Conservation (phyloP, 2,113 vertebrate genomes). For the Rhizomys pruinosus region DNA sequence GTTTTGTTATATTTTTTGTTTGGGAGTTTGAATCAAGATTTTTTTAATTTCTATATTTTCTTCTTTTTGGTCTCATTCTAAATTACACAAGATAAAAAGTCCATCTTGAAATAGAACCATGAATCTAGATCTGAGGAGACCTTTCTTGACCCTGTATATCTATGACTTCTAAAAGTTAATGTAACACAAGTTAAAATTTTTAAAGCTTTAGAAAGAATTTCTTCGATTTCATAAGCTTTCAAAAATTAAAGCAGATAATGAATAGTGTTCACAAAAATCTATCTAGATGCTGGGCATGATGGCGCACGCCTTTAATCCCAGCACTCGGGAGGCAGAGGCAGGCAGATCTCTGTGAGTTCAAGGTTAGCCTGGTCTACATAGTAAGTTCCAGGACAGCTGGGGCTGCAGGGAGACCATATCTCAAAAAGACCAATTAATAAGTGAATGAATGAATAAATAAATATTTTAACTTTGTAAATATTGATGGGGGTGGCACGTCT, state of each 20-base stretch:
- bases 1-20: not conserved
- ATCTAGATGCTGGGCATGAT: no score
- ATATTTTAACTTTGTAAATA: not conserved
- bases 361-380: no score
- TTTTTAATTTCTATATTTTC: not conserved
- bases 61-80: not conserved
- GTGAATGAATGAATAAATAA: no score
- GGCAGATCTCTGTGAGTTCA: no score
- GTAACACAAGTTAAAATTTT: not conserved
- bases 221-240: constrained; percentile 3
- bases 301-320: no score
- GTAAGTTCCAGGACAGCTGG: no score
- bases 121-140: not conserved
- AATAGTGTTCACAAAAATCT: not conserved
- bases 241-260: constrained; percentile 7
- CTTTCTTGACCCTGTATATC: not conserved
- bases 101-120: not conserved
- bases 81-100: not conserved
- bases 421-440: no score
- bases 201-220: not conserved
- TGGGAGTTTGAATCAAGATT: not conserved
- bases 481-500: not conserved
- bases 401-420: no score
- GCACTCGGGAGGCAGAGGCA: no score
- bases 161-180: not conserved